Percentiles rank a stretch among this genome's conserved stretches.
Evolutionary conservation across 1,140 invertebrate genomes (phyloP).

Genomic region (Drosophila virilis): DNA sequence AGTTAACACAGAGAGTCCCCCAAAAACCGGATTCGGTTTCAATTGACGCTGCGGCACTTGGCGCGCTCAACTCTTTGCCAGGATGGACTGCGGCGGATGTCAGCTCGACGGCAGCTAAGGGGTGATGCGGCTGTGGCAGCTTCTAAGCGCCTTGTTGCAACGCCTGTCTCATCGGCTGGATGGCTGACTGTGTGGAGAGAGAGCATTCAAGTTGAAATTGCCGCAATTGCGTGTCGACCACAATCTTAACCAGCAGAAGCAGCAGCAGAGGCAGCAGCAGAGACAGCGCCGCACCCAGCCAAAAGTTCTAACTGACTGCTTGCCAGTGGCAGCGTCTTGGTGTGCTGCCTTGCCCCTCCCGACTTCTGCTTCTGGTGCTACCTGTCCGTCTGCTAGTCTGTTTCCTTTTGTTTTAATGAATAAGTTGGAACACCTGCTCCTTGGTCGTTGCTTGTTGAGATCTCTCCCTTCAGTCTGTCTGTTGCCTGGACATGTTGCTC

Average conservation of each 20-base stretch:
- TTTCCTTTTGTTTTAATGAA: slow-evolving; percentile 79
- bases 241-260: slow-evolving; percentile 68
- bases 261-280: slow-evolving; percentile 16
- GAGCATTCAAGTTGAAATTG: slow-evolving; percentile 75
- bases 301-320: slow-evolving; percentile 58
- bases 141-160: slow-evolving; percentile 62
- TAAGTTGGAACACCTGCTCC: slow-evolving; percentile 79
- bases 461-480: slow-evolving; percentile 34
- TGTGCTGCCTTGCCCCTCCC: slow-evolving; percentile 29
- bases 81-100: slow-evolving; percentile 77
- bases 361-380: neutral
- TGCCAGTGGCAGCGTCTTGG: slow-evolving; percentile 31
- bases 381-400: slow-evolving; percentile 19
- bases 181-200: slow-evolving; percentile 40
- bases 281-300: slow-evolving; percentile 12
- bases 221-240: slow-evolving; percentile 79
- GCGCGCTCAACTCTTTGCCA: slow-evolving; percentile 64
- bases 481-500: slow-evolving; percentile 51
- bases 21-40: slow-evolving; percentile 76
- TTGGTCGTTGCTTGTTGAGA: slow-evolving; percentile 54
- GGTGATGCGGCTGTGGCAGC: slow-evolving; percentile 16
- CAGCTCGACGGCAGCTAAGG: slow-evolving; percentile 26
- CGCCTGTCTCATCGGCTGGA: slow-evolving; percentile 21
- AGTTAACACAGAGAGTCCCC: slow-evolving; percentile 58
- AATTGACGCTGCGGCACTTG: slow-evolving; percentile 56